Conservation (phyloP, 1,140 invertebrate species). For the Gonioctena quinquepunctata region DNA sequence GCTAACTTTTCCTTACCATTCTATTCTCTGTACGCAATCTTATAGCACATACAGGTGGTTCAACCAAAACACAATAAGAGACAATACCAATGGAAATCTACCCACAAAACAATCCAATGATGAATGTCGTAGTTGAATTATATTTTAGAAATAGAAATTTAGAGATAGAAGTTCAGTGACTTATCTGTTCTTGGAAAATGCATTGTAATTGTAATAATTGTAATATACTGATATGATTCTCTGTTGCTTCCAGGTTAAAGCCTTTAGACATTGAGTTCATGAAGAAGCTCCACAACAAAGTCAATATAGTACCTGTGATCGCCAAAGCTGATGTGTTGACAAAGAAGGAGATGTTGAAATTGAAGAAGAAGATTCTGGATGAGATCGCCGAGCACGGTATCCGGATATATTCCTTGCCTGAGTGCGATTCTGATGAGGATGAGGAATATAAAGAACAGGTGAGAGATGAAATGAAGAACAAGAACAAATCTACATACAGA, state of each 20-base stretch:
- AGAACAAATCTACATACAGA: too few species aligned
- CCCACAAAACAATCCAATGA: too few species aligned
- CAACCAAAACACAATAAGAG: too few species aligned
- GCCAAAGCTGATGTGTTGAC: slow-evolving; percentile 98
- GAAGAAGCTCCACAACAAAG: slow-evolving; percentile 97
- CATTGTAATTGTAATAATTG: too few species aligned
- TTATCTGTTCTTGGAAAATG: too few species aligned
- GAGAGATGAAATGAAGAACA: too few species aligned
- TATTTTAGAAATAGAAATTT: not conserved
- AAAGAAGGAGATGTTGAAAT: slow-evolving; percentile 86
- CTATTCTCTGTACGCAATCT: too few species aligned
- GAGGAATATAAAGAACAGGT: slow-evolving; percentile 92
- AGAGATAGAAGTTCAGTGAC: not conserved
- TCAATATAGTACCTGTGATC: slow-evolving; percentile 98
- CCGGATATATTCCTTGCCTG: slow-evolving; percentile 95
- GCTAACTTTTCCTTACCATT: not conserved
- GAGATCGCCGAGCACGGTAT: slow-evolving; percentile 83
- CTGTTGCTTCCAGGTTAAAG: slow-evolving; percentile 76
- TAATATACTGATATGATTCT: slow-evolving; percentile 31
- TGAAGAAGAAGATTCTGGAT: slow-evolving; percentile 86
- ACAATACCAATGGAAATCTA: too few species aligned
- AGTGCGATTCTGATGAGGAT: slow-evolving; percentile 94
- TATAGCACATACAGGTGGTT: too few species aligned
- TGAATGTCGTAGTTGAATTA: too few species aligned
- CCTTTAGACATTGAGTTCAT: slow-evolving; percentile 97